Evolutionary conservation across 2,888 invertebrate genomes (phyloP).

Genomic region (Diarsia rubi): DNA sequence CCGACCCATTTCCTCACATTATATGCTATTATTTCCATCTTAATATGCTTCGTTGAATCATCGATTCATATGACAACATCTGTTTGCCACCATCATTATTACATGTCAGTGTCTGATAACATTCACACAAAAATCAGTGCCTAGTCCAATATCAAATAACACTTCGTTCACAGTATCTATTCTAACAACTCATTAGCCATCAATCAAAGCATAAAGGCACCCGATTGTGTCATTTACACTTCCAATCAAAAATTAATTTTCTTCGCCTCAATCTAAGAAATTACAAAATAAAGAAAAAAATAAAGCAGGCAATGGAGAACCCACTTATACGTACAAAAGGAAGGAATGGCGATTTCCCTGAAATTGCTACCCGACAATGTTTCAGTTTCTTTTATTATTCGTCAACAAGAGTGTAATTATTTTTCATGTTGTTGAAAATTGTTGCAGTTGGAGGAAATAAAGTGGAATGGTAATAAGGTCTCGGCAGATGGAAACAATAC

Average conservation of each 20-base stretch:
- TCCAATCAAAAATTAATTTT: constrained; percentile 30
- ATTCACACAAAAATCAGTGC: background rate
- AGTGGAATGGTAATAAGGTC: constrained; percentile 37
- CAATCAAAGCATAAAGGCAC: constrained; percentile 1
- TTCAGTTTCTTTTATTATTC: constrained; percentile 62
- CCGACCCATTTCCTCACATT: background rate
- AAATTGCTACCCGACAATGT: constrained; percentile 58
- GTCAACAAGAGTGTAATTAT: constrained; percentile 64
- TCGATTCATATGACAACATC: too few species aligned
- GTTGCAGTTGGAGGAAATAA: constrained; percentile 28
- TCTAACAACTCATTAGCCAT: background rate
- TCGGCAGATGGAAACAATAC: constrained; percentile 5
- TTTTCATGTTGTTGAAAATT: constrained; percentile 55
- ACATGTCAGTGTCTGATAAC: too few species aligned
- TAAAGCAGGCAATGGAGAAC: constrained; percentile 26
- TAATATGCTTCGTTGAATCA: background rate
- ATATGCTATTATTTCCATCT: background rate
- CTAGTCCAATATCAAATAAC: background rate
- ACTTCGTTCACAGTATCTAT: constrained; percentile 1
- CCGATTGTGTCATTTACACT: constrained; percentile 6
- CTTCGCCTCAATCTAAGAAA: constrained; percentile 24
- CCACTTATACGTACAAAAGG: constrained; percentile 44
- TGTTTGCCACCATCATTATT: too few species aligned
- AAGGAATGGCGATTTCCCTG: constrained; percentile 48
- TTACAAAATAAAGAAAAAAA: constrained; percentile 23